Evolutionary conservation across 2,113 vertebrate genomes (phyloP), one percentile per base, ranked within the genome.

Genomic region (Oenanthe melanoleuca): DNA sequence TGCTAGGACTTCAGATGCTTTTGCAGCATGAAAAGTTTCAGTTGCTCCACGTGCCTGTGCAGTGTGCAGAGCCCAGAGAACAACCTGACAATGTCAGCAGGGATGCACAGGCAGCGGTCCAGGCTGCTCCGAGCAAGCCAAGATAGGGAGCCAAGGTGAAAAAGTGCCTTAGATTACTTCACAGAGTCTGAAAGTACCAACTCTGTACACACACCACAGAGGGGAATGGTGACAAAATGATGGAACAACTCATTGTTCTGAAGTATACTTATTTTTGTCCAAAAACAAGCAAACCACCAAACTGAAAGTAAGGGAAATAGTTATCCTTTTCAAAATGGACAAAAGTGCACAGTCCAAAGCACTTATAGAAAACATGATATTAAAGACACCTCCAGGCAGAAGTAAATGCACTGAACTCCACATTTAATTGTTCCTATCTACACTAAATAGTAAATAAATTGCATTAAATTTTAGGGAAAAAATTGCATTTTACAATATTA

Each of bases 41-140:
- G 34, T 37, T 37, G 34, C 8, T 37, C 34, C 42, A 53, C 5
- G 4, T 28, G 14, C n/a, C 1, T 0, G 3, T 26, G 7, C 10
- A 78, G 16, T 37, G 28, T 53, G 22, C 86, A 52, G 11, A 86
- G 9, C 10, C 31, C 42, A 57, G n/a, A 69, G 22, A 64, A 8
- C 12, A 80, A 7, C 14, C 44, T 28, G 9, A 55, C 7, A 63
- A 49, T 37, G 18, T 49, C 37, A 44, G 28, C 37, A 24, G 37
- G 38, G 50, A 53, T 45, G n/a, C 12, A 40, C 25, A 42, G 31
- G 8, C 13, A 57, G 12, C 9, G 6, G 8, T 50, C 17, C 29
- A 66, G 38, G 7, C 10, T 73, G n/a, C 22, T 31, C 50, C 0
- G 0, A 44, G 12, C 18, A 57, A 65, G 20, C 50, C 28, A 49